These are phyloP conservation scores for Sycobia sp. DNA, from an alignment of 1,140 invertebrate genomes.

Conservation along the genomic window DNA sequence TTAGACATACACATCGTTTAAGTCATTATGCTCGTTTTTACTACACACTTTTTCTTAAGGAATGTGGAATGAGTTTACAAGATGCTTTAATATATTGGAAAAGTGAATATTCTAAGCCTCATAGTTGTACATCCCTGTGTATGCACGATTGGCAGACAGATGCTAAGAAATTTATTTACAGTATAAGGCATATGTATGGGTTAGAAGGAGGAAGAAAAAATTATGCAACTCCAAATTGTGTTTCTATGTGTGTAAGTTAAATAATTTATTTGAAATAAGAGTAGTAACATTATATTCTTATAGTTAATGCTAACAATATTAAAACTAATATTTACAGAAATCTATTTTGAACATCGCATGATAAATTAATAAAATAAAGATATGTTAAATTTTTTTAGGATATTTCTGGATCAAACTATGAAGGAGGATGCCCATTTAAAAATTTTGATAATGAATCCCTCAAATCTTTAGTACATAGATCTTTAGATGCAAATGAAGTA, in stretches of 20 bases:
- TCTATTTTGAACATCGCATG: no score
- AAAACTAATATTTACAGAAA: no score
- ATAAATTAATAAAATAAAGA: no score
- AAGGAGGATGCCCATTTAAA: conserved; percentile 69
- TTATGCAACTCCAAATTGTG: conserved; percentile 66
- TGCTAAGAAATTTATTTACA: conserved; percentile 70
- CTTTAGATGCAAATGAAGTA: conserved; percentile 44
- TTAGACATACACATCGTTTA: conserved; percentile 72
- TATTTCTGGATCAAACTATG: conserved; percentile 57
- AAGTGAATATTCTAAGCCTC: conserved; percentile 67
- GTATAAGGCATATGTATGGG: conserved; percentile 75
- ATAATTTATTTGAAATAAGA: conserved; percentile 2
- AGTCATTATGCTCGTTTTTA: conserved; percentile 74
- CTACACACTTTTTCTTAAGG: conserved; percentile 74
- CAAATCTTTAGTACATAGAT: conserved; percentile 54
- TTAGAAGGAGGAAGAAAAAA: conserved; percentile 70
- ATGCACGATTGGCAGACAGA: conserved; percentile 70
- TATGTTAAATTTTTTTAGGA: conserved; percentile 1
- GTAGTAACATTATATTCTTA: no score
- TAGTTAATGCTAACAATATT: no score
- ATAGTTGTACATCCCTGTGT: conserved; percentile 61
- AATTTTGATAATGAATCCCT: conserved; percentile 62
- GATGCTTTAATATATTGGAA: conserved; percentile 72
- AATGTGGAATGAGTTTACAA: conserved; percentile 69
- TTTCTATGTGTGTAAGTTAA: conserved; percentile 60